These are phyloP conservation scores for Acheta domesticus DNA, from an alignment of 2,888 invertebrate species.

Conservation along the genomic window DNA sequence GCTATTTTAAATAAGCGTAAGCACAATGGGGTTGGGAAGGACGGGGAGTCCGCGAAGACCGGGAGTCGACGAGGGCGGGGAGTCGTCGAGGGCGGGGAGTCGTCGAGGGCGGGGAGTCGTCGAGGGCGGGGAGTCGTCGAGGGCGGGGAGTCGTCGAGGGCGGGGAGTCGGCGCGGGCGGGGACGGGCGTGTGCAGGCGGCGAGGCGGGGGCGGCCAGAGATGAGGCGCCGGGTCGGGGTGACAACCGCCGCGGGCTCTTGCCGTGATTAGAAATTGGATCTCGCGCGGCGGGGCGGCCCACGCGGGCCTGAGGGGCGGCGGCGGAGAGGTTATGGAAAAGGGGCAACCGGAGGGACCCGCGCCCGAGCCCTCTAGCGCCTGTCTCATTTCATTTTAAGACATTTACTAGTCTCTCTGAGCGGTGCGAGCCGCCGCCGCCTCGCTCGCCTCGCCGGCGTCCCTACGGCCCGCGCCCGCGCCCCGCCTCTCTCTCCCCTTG, in stretches of 20 bases:
- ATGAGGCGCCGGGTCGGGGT: not conserved
- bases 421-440: too few species aligned
- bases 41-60: not conserved
- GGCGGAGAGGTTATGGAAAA: too few species aligned
- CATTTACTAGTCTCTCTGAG: too few species aligned
- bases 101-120: not conserved
- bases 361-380: too few species aligned
- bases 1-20: too few species aligned
- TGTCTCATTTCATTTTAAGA: too few species aligned
- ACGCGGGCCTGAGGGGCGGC: too few species aligned
- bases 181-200: not conserved
- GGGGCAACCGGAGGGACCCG: too few species aligned
- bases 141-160: not conserved
- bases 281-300: not conserved
- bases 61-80: not conserved
- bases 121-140: not conserved
- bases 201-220: not conserved
- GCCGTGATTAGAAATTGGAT: constrained; percentile 6
- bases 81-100: not conserved
- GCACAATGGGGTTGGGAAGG: too few species aligned
- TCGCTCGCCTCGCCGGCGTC: too few species aligned
- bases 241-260: not conserved
- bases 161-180: not conserved
- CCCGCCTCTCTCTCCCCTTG: too few species aligned
- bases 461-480: too few species aligned